Evolutionary conservation across 2,888 invertebrate genomes (phyloP).

Genomic region (Salticus scenicus): DNA sequence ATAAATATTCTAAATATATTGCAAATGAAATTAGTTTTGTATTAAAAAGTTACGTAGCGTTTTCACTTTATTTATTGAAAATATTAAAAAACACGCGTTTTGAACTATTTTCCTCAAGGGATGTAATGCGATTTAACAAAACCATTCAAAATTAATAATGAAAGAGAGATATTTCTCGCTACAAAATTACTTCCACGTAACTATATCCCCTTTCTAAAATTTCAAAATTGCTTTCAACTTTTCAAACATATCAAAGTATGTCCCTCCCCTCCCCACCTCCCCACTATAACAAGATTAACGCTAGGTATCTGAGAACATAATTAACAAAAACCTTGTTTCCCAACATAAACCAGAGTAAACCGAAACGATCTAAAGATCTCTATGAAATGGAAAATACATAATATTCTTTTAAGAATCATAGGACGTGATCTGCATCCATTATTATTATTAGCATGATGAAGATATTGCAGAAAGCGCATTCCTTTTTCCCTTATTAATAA

Average conservation of each 20-base stretch:
- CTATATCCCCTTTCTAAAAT: not conserved
- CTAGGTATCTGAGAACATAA: not conserved
- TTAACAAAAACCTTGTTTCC: not conserved
- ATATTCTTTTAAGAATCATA: not conserved
- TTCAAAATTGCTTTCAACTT: no score
- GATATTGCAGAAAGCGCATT: conserved; percentile 52
- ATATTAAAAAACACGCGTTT: no score
- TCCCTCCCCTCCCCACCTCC: no score
- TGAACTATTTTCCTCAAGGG: no score
- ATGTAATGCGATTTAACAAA: no score
- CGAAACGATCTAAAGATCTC: not conserved
- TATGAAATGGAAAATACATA: not conserved
- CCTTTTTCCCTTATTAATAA: conserved; percentile 59
- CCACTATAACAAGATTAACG: not conserved
- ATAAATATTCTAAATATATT: no score
- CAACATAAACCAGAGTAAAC: not conserved
- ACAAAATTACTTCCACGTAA: not conserved
- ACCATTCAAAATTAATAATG: no score
- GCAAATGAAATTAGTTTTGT: no score
- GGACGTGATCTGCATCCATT: conserved; percentile 36
- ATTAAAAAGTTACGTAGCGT: no score
- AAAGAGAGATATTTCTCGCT: no score
- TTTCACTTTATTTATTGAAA: no score
- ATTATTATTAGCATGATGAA: conserved; percentile 60
- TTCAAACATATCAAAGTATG: no score